Conservation (phyloP, 2,113 vertebrate species). For the Apodemus speciosus region DNA sequence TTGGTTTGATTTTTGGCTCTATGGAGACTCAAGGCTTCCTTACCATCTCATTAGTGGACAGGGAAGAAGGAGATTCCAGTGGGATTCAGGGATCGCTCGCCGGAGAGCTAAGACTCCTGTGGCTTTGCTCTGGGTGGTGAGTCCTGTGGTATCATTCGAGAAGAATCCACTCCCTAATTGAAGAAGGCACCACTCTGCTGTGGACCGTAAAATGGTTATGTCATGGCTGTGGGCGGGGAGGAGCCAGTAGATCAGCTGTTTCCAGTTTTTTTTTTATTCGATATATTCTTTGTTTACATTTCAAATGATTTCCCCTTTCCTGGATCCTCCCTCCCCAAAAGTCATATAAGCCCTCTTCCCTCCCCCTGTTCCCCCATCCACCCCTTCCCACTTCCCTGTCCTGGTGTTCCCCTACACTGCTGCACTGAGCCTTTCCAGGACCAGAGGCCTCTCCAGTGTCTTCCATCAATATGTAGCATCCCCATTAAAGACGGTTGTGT, state of each 20-base stretch:
- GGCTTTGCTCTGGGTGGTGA: constrained; percentile 39
- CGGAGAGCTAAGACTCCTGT: constrained; percentile 52
- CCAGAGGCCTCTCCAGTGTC: background rate
- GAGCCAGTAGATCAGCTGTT: background rate
- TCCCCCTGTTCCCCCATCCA: no score
- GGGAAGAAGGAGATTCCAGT: background rate
- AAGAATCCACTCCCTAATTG: constrained; percentile 66
- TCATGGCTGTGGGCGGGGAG: background rate
- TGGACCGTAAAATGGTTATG: background rate
- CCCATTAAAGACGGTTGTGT: background rate
- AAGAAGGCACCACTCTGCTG: constrained; percentile 51
- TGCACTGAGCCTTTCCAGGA: no score
- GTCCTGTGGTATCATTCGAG: background rate
- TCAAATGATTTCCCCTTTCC: no score
- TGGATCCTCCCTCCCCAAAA: no score
- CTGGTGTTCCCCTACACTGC: no score
- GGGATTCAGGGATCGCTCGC: constrained; percentile 31
- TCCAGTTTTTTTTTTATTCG: background rate
- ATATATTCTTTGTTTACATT: no score
- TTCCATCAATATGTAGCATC: background rate
- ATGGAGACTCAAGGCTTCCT: constrained; percentile 37
- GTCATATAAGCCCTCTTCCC: no score
- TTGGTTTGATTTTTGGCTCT: constrained; percentile 34
- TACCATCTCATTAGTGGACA: constrained; percentile 41
- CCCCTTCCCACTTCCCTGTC: no score